A percentile compares a stretch with the other conserved stretches of the same genome.
Conservation (phyloP, 35 echinoderm and acorn worm species). For the Amphiura filiformis region DNA sequence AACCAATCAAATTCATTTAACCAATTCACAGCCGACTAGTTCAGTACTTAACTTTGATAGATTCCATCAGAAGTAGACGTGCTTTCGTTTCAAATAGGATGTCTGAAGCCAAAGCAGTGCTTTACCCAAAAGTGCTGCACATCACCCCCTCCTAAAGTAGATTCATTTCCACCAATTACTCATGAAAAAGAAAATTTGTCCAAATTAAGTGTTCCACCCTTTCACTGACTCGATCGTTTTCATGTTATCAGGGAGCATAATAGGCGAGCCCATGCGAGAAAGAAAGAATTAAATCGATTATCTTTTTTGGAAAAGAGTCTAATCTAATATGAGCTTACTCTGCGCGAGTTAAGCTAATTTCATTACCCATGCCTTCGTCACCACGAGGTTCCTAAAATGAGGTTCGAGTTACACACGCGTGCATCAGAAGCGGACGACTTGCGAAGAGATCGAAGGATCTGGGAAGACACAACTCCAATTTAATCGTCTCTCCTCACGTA, state of each 20-base stretch:
- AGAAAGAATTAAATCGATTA: slow-evolving; percentile 12
- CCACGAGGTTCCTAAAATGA: background rate
- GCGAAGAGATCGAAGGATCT: background rate
- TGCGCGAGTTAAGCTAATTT: background rate
- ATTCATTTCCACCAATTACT: slow-evolving; percentile 3
- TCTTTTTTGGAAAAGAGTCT: slow-evolving; percentile 2
- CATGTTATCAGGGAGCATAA: slow-evolving; percentile 14
- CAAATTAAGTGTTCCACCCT: slow-evolving; percentile 1
- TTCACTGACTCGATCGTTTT: slow-evolving; percentile 5
- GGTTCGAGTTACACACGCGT: background rate
- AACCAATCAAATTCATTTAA: no score
- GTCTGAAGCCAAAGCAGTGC: no score
- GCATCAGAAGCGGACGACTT: background rate
- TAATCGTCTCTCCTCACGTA: background rate
- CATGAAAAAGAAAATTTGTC: slow-evolving; percentile 10
- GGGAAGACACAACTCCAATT: background rate
- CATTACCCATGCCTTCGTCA: background rate
- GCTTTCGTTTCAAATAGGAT: no score
- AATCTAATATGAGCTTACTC: slow-evolving; percentile 9
- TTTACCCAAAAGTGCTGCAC: no score
- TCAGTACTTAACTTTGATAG: no score
- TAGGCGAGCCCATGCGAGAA: slow-evolving; percentile 1
- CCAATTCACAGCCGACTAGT: no score
- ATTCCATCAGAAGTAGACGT: no score
- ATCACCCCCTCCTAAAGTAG: background rate